Evolutionary conservation across 2,797 vertebrate species (phyloP), one percentile per base, ranked within the genome.

Genomic region (Platalea minor): DNA sequence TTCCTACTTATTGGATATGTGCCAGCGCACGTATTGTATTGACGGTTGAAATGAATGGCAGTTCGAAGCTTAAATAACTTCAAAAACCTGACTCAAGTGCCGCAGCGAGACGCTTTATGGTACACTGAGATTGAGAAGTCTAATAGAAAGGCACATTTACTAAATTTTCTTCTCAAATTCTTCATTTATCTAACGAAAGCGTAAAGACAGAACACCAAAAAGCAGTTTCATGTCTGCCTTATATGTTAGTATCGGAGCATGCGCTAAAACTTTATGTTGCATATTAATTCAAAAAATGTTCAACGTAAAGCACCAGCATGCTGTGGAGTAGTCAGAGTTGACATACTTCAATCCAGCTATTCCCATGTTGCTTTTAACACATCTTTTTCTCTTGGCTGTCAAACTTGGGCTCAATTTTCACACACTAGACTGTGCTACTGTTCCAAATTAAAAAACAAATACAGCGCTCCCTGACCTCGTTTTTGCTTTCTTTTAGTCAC

Each of bases 171-270:
- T 73, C 50, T 33, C 16, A 48, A 63, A 68, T 25, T 65, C 26
- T 37, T 90, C 24, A 17, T 70, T 94, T 81, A 35, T 24, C 43
- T 61, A 65, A 21, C 13, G 33, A 7, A 76, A 59, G 28, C 0
- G 1, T 51, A 17, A 59, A 75, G 25, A n/a, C 5, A 8, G 1
- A 60, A 60, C 0, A 56, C 5, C 41, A 43, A 57, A 68, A 88
- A 57, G 17, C 26, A 24, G 15, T 21, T 84, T 67, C 35, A 7
- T 9, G 10, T 29, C 29, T 65, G 37, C 43, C 54, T 65, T 18
- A 31, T 5, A 35, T 5, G 1, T 16, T 14, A 13, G 1, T 10
- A 26, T 4, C 20, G 17, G 18, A 64, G 43, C 56, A 59, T 0
- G 0, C 7, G 4, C 25, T 46, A 46, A 19, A 81, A 31, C 14